Evolutionary conservation across 2,888 invertebrate genomes (phyloP), one percentile per base, ranked within the genome.

Genomic region (Sarcophaga rosellei): DNA sequence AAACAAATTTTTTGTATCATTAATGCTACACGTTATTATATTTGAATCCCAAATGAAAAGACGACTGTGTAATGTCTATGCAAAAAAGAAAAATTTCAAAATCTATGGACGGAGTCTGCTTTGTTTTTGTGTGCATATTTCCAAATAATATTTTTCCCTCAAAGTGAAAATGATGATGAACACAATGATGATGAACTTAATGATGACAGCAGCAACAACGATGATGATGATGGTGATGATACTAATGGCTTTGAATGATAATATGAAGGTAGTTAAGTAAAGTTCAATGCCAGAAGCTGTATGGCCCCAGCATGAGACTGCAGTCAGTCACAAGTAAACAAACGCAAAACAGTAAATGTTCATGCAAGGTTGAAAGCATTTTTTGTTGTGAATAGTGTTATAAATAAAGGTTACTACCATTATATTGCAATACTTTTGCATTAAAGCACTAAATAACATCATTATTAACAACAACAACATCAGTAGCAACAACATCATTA

Each of bases 201-300:
- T 69, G 76, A 15, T 73, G 45, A 21, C 61, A 44, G 17, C 45
- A 61, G 45, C 21, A 45, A 45, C 47, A 61, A 35, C 8, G 35
- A 35, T 61, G 62, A 61, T 35, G 35, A n/a, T 44, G 25, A 66
- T 35, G 10, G n/a, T 66, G 66, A n/a, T 44, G 66, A 17, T 65
- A 11, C 17, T 35, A 35, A 35, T 77, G 68, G 25, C n/a, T 53
- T 12, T 53, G 35, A 47, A 53, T 53, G 17, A 53, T 53, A 53
- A 12, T 15, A 79, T 65, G 44, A 66, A 73, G 61, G 65, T 69
- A 72, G 61, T 81, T 78, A 78, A 72, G 74, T 61, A 81, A 86
- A 86, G 84, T 86, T 86, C 86, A 86, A 86, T 86, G 86, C 86
- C 84, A 86, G 84, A 23, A 75, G 81, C 81, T 75, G 66, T 70